Base-by-base conservation (phyloP, 2,888 invertebrate genomes). In the Cecidostiba fungosa region DNA sequence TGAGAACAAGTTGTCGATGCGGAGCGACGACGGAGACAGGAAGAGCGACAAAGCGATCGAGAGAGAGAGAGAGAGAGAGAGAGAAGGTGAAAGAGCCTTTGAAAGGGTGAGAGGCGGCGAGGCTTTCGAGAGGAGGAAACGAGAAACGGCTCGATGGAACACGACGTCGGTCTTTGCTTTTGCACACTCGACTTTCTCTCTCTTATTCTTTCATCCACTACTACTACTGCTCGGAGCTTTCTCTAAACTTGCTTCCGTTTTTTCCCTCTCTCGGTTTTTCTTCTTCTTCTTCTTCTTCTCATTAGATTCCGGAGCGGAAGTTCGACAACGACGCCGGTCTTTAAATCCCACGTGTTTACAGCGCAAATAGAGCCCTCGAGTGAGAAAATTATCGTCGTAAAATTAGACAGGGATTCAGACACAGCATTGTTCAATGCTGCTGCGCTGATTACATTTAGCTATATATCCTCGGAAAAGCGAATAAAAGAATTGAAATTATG, bases 311-410 rank as follows among this genome's bases (percentile, higher is more conserved):
- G 54, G 6, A 8, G 6, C n/a, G 43, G 54, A 66, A 84, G 72
- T 79, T 59, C 73, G 43, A 70, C 76, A 70, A 32, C 59, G 50
- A 19, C 50, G 54, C 2, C 12, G 16, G 39, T 5, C 77, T 77
- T 85, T 82, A 77, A 85, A 82, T 77, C 73, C 82, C 62, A 73
- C 72, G 81, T 85, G 82, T 82, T 85, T 82, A 82, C 81, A 77
- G 59, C 73, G 77, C 77, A 85, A 81, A 85, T 85, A 77, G 62
- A 72, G 39, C 72, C 26, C 19, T 50, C 47, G 36, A 74, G 54
- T 81, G 32, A 66, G 77, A 69, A 70, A 82, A 73, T 82, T 82
- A 82, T 82, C 43, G 77, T 54, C 69, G 66, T 77, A 43, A 77
- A 82, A 77, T 82, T 82, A 82, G 82, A 54, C 66, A 36, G 50